phyloP scores from a whole-genome alignment of 2,113 vertebrate genomes.

The Prunella fulvescens region DNA sequence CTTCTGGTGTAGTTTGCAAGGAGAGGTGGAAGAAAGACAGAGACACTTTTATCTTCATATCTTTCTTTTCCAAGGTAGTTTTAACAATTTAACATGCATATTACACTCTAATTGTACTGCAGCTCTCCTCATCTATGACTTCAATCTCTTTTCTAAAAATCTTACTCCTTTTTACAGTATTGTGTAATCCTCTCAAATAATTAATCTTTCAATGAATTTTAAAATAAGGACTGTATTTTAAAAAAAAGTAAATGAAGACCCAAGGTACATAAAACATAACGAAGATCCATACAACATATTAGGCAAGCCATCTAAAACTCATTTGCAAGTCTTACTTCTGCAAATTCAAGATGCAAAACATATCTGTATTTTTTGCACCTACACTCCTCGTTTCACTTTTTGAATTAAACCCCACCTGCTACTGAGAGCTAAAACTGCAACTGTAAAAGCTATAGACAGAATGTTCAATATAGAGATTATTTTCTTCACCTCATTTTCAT shows the following conservation, averaged over 20 bases:
- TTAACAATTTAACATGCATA: not conserved
- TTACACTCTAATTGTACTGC: not conserved
- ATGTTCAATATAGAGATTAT: not conserved
- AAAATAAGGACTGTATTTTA: not conserved
- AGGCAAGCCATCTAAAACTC: not conserved
- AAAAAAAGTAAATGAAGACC: not conserved
- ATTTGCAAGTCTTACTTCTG: not conserved
- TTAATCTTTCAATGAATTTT: not conserved
- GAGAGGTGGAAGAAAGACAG: not conserved
- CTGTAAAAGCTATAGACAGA: not conserved
- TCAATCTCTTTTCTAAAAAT: not conserved
- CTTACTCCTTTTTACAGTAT: not conserved
- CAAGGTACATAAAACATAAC: not conserved
- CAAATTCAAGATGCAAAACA: not conserved
- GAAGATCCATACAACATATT: not conserved
- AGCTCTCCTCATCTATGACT: not conserved
- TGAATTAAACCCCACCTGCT: not conserved
- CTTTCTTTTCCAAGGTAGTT: not conserved
- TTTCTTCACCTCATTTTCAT: not conserved
- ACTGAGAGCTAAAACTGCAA: not conserved
- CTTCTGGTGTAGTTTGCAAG: not conserved
- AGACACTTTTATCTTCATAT: not conserved
- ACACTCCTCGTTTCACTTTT: not conserved
- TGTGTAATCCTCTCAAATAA: not conserved
- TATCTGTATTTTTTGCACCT: not conserved